Base-by-base conservation (phyloP, 37 sponge, comb jelly and placozoan genomes). In the Aplysina aerophoba region DNA sequence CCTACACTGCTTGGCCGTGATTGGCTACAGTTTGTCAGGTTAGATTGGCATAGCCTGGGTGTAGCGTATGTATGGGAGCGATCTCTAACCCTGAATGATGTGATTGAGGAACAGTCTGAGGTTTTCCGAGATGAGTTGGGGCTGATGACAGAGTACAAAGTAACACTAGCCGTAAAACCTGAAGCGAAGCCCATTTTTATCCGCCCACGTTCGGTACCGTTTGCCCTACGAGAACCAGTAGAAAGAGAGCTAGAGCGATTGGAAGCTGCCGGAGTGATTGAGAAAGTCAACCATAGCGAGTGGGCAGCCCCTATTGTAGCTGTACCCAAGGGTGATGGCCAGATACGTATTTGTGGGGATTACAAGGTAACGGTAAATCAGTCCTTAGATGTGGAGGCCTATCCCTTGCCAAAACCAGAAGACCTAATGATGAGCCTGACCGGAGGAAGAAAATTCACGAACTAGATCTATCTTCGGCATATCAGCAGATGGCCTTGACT, bases 71-170 rank as follows among this genome's bases (percentile, higher is more conserved):
- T 44, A 44, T 3, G 50, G 50, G 8, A 44, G 6, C 50, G 50
- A 44, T 44, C 50, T 44, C 50, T 11, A 11, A 11, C 50, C 28
- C 28, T 63, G 11, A 28, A 63, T 8, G 65, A 24, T 5, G 5
- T 63, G 28, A 24, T 63, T 13, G 27, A 63, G 28, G 27, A 63
- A 30, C 28, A 63, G 24, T 28, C 5, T 2, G 24, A 24, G 65
- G 27, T 63, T 63, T 63, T 63, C 65, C 24, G 28, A 63, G 65
- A 63, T 63, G 65, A 63, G 28, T 63, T 63, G 65, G 65, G 65
- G 65, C 24, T 28, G 65, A 24, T 63, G 65, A 30, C 24, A 63
- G 28, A 63, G 24, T 63, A 63, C 65, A 24, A 63, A 63, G 65
- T 63, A 5, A 63, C 24, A 63, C 28, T 63, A 63, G 8, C 65